A percentile compares a stretch with the other conserved stretches of the same genome.
phyloP scores from a whole-genome alignment of 2,888 invertebrate species.

The Drosophila acutilabella region DNA sequence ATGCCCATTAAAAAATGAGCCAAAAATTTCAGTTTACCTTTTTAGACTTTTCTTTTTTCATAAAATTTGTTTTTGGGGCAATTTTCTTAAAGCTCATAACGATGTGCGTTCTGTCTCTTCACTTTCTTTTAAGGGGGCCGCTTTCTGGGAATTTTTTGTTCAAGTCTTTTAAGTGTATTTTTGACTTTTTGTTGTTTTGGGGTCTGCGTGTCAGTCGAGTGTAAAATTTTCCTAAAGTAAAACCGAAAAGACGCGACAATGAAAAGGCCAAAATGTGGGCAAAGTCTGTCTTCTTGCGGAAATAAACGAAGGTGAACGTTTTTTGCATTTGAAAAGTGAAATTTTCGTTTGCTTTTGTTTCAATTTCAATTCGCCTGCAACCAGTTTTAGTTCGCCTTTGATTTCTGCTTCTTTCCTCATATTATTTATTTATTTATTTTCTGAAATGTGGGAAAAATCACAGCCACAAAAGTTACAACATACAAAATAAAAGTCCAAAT shows the following conservation, averaged over 20 bases:
- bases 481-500: conserved; percentile 27
- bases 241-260: conserved; percentile 53
- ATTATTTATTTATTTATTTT: conserved; percentile 60
- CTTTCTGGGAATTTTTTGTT: conserved; percentile 38
- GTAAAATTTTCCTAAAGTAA: conserved; percentile 63
- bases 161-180: background rate
- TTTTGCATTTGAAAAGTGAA: conserved; percentile 79
- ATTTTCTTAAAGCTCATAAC: conserved; percentile 58
- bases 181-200: conserved; percentile 13
- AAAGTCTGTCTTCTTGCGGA: conserved; percentile 66
- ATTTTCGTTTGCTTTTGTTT: conserved; percentile 62
- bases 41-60: conserved; percentile 29
- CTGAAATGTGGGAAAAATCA: conserved; percentile 72
- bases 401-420: conserved; percentile 4
- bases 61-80: conserved; percentile 24
- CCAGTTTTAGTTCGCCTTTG: conserved; percentile 21
- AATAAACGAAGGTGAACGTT: conserved; percentile 79
- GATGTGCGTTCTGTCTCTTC: conserved; percentile 58
- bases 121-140: conserved; percentile 59
- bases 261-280: conserved; percentile 42
- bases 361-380: conserved; percentile 49
- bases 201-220: conserved; percentile 51
- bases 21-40: conserved; percentile 18
- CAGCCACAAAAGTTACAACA: conserved; percentile 65
- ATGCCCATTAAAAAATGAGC: conserved; percentile 25